Conservation (phyloP, 2,888 invertebrate genomes). For the Heliconius erato region DNA sequence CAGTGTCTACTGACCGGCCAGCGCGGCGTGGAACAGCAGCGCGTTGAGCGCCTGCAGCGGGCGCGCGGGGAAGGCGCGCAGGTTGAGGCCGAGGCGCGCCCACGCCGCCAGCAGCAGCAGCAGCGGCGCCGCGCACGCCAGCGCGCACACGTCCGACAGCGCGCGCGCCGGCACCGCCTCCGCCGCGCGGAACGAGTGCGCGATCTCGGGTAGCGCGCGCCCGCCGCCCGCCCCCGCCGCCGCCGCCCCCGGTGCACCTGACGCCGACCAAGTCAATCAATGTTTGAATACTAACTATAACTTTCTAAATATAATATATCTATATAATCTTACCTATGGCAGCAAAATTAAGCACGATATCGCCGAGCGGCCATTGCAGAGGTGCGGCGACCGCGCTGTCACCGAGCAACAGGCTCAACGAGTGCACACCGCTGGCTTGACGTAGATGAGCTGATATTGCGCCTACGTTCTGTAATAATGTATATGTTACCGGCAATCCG, state of each 20-base stretch:
- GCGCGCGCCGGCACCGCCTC: slow-evolving; percentile 95
- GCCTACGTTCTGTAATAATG: slow-evolving; percentile 88
- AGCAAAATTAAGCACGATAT: slow-evolving; percentile 91
- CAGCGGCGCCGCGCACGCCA: slow-evolving; percentile 92
- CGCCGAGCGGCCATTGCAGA: slow-evolving; percentile 94
- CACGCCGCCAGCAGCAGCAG: slow-evolving; percentile 94
- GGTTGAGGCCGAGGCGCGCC: slow-evolving; percentile 94
- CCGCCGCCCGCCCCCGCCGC: background rate
- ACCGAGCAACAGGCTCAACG: slow-evolving; percentile 94
- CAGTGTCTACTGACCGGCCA: slow-evolving; percentile 87
- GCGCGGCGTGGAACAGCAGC: slow-evolving; percentile 95
- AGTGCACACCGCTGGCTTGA: slow-evolving; percentile 91
- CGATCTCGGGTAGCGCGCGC: slow-evolving; percentile 85
- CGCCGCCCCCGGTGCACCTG: background rate
- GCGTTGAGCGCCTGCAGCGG: slow-evolving; percentile 92
- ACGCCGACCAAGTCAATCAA: too few species aligned
- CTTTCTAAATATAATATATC: background rate
- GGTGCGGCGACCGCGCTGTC: slow-evolving; percentile 96
- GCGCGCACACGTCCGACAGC: slow-evolving; percentile 96
- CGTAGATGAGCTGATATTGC: slow-evolving; percentile 91
- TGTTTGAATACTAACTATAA: background rate
- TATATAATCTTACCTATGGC: slow-evolving; percentile 66
- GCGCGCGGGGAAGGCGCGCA: slow-evolving; percentile 92
- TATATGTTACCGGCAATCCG: too few species aligned
- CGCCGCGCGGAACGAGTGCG: slow-evolving; percentile 95